Evolutionary conservation across 2,113 vertebrate species (phyloP).

Genomic region (Myrmecobius fasciatus): DNA sequence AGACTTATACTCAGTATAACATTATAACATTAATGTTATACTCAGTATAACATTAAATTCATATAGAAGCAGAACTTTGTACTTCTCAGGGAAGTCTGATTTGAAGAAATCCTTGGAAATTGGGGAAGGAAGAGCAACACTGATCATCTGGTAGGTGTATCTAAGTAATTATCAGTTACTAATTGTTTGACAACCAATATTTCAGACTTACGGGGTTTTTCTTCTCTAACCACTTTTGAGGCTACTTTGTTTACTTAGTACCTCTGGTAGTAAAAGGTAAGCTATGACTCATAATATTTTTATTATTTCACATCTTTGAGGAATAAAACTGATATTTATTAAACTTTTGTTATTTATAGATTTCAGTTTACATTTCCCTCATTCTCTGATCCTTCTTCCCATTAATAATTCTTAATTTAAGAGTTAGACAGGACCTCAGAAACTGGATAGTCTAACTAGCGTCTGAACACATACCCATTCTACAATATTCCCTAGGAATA

Average conservation of each 20-base stretch:
- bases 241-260: background rate
- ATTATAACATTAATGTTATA: background rate
- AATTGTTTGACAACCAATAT: background rate
- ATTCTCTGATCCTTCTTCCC: background rate
- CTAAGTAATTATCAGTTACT: background rate
- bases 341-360: background rate
- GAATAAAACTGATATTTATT: background rate
- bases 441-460: background rate
- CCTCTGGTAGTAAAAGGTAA: background rate
- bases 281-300: background rate
- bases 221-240: background rate
- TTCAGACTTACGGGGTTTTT: background rate
- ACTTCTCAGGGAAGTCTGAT: background rate
- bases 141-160: background rate
- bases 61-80: background rate
- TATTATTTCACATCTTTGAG: background rate
- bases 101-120: background rate
- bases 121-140: background rate
- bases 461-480: background rate
- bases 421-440: background rate
- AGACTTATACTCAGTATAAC: background rate
- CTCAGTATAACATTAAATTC: background rate
- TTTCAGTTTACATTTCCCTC: background rate
- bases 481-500: background rate
- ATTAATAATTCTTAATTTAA: background rate